Evolutionary conservation across 2,797 vertebrate genomes (phyloP).

Genomic region (Pagetopsis macropterus): DNA sequence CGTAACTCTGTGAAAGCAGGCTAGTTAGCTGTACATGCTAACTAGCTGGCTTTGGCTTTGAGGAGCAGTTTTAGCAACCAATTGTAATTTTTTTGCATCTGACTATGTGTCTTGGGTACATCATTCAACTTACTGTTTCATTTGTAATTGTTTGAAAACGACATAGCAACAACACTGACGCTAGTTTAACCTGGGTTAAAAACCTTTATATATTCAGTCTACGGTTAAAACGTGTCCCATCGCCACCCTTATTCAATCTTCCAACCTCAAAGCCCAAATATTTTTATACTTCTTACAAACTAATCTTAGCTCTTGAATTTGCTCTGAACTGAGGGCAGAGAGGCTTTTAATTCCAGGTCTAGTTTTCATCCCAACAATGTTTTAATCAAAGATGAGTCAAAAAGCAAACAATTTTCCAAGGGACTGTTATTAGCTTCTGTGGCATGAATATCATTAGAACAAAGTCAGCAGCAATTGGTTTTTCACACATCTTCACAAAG

Average conservation of each 20-base stretch:
- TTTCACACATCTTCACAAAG: slow-evolving; percentile 32
- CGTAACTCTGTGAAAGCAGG: neutral
- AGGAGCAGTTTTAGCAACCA: neutral
- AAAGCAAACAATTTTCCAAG: slow-evolving; percentile 22
- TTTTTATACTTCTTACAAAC: slow-evolving; percentile 7
- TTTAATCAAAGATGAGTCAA: slow-evolving; percentile 32
- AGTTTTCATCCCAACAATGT: neutral
- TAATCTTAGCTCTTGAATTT: slow-evolving; percentile 6
- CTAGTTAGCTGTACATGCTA: neutral
- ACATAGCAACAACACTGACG: neutral
- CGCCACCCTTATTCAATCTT: neutral
- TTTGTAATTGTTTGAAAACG: neutral
- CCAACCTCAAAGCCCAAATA: slow-evolving; percentile 2
- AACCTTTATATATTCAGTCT: no score
- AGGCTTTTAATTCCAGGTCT: neutral
- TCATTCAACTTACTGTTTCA: neutral
- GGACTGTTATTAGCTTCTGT: slow-evolving; percentile 19
- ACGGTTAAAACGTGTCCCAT: neutral
- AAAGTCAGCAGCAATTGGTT: slow-evolving; percentile 59
- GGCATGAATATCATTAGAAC: slow-evolving; percentile 66
- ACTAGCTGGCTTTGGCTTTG: neutral
- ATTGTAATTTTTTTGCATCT: neutral
- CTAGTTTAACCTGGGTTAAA: neutral
- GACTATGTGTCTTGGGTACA: neutral
- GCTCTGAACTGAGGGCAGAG: neutral